Percentiles rank a stretch among this genome's conserved stretches.
These are phyloP conservation scores for Bufo gargarizans DNA, from an alignment of 2,113 vertebrate genomes.

Conservation along the genomic window DNA sequence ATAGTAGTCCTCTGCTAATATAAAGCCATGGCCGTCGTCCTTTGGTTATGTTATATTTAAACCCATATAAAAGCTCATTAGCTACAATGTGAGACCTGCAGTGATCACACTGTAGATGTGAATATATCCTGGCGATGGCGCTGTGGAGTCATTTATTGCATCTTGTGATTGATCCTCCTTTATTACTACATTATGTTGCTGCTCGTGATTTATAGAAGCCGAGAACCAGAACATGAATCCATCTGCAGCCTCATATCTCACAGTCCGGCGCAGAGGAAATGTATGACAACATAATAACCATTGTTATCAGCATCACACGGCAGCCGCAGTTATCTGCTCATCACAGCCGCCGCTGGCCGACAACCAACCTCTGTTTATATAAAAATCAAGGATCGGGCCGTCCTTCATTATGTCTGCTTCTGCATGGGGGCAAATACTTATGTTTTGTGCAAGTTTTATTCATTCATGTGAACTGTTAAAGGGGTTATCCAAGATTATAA, in stretches of 20 bases:
- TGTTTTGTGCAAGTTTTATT: background rate
- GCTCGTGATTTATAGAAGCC: background rate
- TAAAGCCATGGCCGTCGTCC: too few relatives aligned
- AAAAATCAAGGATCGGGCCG: background rate
- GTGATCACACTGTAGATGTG: too few relatives aligned
- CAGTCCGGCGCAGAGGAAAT: background rate
- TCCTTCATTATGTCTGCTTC: background rate
- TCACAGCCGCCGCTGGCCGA: background rate
- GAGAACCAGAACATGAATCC: background rate
- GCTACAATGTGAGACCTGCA: too few relatives aligned
- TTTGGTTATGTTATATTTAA: too few relatives aligned
- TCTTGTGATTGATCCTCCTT: too few relatives aligned
- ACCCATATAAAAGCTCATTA: too few relatives aligned
- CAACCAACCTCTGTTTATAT: background rate
- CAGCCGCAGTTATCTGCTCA: background rate
- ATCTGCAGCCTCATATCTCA: background rate
- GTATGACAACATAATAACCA: background rate
- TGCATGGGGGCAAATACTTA: background rate
- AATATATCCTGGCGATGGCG: too few relatives aligned
- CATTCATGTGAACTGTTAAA: too few relatives aligned
- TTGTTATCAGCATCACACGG: background rate
- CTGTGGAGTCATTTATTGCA: too few relatives aligned
- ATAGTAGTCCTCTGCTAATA: too few relatives aligned
- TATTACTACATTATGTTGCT: background rate
- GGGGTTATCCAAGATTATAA: too few relatives aligned